phyloP scores from a whole-genome alignment of 2,113 vertebrate genomes.

The Mionectes macconnelli region DNA sequence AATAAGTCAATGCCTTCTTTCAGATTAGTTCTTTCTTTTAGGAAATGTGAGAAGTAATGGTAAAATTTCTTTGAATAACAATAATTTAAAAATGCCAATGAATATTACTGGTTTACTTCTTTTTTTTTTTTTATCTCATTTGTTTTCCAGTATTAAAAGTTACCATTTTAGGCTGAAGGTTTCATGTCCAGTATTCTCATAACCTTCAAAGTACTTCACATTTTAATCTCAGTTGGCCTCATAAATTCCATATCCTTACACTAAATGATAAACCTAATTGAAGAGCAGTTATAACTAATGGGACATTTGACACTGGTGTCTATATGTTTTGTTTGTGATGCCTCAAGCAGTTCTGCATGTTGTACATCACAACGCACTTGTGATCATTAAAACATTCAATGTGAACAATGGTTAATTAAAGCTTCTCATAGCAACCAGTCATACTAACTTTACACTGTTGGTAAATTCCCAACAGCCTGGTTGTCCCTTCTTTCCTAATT shows the following conservation, averaged over 20 bases:
- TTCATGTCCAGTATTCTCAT: not conserved
- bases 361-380: not conserved
- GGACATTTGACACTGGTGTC: not conserved
- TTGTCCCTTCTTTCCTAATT: not conserved
- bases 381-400: not conserved
- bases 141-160: not conserved
- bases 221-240: not conserved
- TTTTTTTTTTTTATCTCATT: not conserved
- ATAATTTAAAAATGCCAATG: not conserved
- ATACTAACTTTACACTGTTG: not conserved
- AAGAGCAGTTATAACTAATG: not conserved
- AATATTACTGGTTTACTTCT: not conserved
- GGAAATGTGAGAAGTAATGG: not conserved
- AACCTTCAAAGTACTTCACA: not conserved
- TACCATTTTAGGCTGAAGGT: not conserved
- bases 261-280: not conserved
- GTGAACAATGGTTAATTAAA: not conserved
- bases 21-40: not conserved
- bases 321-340: not conserved
- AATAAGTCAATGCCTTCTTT: not conserved
- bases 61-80: not conserved
- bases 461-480: not conserved
- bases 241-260: not conserved
- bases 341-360: not conserved
- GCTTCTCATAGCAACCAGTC: not conserved